Evolutionary conservation across 2,888 invertebrate genomes (phyloP).

Genomic region (Eupithecia subfuscata): DNA sequence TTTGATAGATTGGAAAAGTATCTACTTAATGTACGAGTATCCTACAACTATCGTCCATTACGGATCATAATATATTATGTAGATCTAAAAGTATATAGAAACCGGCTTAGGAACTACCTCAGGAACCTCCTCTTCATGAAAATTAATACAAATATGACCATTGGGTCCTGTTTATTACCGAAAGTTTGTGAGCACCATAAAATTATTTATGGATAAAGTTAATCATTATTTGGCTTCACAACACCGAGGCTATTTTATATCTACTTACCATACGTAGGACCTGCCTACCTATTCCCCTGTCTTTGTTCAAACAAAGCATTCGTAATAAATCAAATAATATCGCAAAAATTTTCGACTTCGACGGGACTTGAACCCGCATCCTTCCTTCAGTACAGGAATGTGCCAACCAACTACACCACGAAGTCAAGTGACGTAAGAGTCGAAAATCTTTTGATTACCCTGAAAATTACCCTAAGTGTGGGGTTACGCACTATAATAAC

Average conservation of each 20-base stretch:
- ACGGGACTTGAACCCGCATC: too few species aligned
- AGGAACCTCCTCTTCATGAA: background rate
- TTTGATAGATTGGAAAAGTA: background rate
- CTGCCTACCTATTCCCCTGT: background rate
- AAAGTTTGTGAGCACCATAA: slow-evolving; percentile 20
- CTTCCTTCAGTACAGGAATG: too few species aligned
- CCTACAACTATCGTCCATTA: background rate
- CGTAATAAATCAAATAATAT: too few species aligned
- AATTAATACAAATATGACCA: slow-evolving; percentile 19
- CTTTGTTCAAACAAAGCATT: background rate
- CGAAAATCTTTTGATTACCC: too few species aligned
- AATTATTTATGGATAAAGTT: slow-evolving; percentile 29
- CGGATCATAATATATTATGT: background rate
- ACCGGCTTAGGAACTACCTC: background rate
- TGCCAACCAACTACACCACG: too few species aligned
- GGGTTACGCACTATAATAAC: too few species aligned
- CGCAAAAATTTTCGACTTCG: too few species aligned
- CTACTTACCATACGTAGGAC: background rate
- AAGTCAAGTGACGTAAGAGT: too few species aligned
- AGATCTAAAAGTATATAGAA: background rate
- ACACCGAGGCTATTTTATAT: background rate
- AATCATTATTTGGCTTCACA: slow-evolving; percentile 9
- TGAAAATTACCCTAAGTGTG: too few species aligned
- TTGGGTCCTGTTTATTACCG: slow-evolving; percentile 23
- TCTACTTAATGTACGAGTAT: background rate